Conservation (phyloP, 2,797 vertebrate genomes). For the Lacerta agilis region DNA sequence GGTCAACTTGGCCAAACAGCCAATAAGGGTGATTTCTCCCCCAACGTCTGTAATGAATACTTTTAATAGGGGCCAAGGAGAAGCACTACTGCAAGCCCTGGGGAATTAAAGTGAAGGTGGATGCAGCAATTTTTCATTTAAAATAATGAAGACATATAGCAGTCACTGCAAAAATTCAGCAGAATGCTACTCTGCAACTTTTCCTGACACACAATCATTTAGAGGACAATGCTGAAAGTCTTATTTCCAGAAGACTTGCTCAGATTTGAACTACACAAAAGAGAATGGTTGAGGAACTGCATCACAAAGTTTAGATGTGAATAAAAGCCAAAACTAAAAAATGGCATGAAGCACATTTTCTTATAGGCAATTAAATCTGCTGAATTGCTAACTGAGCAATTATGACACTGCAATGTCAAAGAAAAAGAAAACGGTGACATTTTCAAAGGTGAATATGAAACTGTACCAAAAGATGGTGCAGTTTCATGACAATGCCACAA, state of each 20-base stretch:
- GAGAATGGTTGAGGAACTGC: not conserved
- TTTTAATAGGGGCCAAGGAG: not conserved
- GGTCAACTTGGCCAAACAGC: not conserved
- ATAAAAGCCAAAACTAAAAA: not conserved
- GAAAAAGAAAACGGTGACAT: slow-evolving; percentile 16
- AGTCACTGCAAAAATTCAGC: not conserved
- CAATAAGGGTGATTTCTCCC: not conserved
- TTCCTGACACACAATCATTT: not conserved
- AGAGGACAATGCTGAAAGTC: not conserved
- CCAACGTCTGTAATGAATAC: not conserved
- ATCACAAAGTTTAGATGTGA: not conserved
- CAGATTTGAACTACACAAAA: not conserved
- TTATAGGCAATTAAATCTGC: not conserved
- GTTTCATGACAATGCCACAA: slow-evolving; percentile 12
- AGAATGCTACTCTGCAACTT: not conserved
- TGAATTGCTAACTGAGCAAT: not conserved
- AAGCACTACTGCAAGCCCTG: not conserved
- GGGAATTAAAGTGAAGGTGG: not conserved
- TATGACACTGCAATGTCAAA: slow-evolving; percentile 3
- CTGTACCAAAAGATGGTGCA: not conserved
- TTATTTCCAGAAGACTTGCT: not conserved
- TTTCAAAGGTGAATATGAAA: not conserved
- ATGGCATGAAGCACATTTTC: not conserved
- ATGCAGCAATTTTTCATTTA: not conserved
- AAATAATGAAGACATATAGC: not conserved